Percentiles rank a stretch among this genome's conserved stretches.
Evolutionary conservation across 2,888 invertebrate genomes (phyloP).

Genomic region (Eupithecia abbreviata): DNA sequence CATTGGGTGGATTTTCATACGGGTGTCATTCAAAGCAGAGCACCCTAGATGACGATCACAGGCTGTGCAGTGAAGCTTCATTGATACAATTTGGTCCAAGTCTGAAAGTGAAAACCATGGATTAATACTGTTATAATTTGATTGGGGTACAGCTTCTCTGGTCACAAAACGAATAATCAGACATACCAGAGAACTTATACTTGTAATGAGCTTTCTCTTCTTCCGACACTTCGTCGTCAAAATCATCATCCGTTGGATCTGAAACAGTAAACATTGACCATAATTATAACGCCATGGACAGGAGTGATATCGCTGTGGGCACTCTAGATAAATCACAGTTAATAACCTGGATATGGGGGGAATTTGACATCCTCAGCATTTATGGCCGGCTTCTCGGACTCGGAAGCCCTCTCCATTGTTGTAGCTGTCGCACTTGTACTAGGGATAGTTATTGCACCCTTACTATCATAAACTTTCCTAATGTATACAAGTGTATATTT

Average conservation of each 20-base stretch:
- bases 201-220: constrained; percentile 82
- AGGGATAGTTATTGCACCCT: constrained; percentile 11
- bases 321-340: background rate
- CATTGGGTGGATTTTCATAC: constrained; percentile 89
- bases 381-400: constrained; percentile 72
- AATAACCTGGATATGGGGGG: constrained; percentile 76
- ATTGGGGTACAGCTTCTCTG: background rate
- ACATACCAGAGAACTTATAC: constrained; percentile 75
- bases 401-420: constrained; percentile 60
- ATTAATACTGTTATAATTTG: background rate
- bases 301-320: background rate
- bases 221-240: constrained; percentile 80
- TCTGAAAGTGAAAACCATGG: constrained; percentile 66
- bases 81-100: constrained; percentile 83
- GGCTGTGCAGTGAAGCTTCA: constrained; percentile 88
- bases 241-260: constrained; percentile 76
- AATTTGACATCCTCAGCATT: constrained; percentile 61
- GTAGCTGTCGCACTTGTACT: constrained; percentile 67
- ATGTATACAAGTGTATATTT: constrained; percentile 9
- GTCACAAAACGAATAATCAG: background rate
- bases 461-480: constrained; percentile 13
- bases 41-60: constrained; percentile 90
- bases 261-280: constrained; percentile 45
- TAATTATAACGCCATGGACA: background rate
- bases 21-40: constrained; percentile 84